Conservation (phyloP, 2,113 vertebrate species). For the Phoxinus phoxinus region DNA sequence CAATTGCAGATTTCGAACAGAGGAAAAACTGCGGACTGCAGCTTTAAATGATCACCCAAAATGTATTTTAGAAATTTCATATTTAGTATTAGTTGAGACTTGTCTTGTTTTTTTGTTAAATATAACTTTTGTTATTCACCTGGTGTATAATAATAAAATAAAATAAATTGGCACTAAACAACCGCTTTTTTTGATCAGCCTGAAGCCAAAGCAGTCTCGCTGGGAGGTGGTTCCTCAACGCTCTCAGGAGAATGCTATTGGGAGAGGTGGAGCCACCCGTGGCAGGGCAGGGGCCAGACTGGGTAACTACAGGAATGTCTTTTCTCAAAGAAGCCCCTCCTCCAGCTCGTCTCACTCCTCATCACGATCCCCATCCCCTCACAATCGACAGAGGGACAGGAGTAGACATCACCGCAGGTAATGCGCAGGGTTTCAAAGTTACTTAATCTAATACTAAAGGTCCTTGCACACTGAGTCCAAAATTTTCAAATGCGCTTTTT, state of each 20-base stretch:
- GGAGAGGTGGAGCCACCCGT: conserved; percentile 72
- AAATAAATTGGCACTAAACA: background rate
- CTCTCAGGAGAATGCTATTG: conserved; percentile 63
- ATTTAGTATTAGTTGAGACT: too few species aligned
- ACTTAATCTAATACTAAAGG: background rate
- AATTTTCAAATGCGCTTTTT: too few species aligned
- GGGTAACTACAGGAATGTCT: conserved; percentile 87
- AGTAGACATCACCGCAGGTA: conserved; percentile 72
- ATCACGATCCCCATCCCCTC: conserved; percentile 85
- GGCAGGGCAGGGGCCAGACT: conserved; percentile 78
- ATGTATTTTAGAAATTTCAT: too few species aligned
- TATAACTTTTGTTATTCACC: too few species aligned
- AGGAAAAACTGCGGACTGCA: too few species aligned
- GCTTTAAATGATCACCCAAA: too few species aligned
- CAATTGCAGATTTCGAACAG: too few species aligned
- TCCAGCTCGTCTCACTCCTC: conserved; percentile 85
- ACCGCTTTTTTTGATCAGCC: conserved; percentile 55
- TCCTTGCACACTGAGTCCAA: too few species aligned
- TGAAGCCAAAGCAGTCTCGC: conserved; percentile 82
- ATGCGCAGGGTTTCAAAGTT: background rate
- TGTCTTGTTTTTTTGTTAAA: too few species aligned
- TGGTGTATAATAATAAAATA: too few species aligned
- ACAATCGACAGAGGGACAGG: conserved; percentile 80
- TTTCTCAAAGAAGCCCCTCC: conserved; percentile 88
- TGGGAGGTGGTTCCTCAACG: conserved; percentile 82